phyloP scores from a whole-genome alignment of 1,140 invertebrate species.

The Drosophila paulistorum region DNA sequence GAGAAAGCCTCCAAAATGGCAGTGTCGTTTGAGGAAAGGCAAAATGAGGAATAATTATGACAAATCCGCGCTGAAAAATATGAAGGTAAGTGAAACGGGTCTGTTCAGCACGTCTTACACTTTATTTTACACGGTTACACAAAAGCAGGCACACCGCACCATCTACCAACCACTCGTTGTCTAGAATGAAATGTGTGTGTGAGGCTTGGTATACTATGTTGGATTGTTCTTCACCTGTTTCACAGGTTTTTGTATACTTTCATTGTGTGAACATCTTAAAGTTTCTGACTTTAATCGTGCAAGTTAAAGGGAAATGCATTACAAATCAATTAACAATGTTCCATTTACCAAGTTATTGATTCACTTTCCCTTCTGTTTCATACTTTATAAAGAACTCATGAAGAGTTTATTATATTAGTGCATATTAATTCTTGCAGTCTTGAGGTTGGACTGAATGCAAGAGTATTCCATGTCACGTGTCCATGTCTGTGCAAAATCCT shows the following conservation, averaged over 20 bases:
- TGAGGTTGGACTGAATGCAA: neutral
- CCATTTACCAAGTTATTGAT: neutral
- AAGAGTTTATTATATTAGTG: neutral
- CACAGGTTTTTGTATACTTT: neutral
- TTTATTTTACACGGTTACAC: conserved; percentile 29
- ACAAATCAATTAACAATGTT: neutral
- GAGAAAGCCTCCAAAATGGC: conserved; percentile 46
- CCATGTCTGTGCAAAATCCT: neutral
- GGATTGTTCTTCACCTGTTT: conserved; percentile 1
- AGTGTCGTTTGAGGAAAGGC: conserved; percentile 53
- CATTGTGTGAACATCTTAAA: neutral
- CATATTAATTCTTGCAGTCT: neutral
- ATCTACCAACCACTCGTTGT: conserved; percentile 4
- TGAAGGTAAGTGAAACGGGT: conserved; percentile 58
- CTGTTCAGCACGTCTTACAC: conserved; percentile 45
- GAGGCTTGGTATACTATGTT: neutral
- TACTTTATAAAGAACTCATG: neutral
- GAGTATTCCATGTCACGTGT: neutral
- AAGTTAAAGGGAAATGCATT: neutral
- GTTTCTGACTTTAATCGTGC: conserved; percentile 10
- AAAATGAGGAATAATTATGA: conserved; percentile 76
- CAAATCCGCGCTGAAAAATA: conserved; percentile 73
- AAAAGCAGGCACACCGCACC: neutral
- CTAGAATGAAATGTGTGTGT: neutral
- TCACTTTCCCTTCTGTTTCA: neutral